Evolutionary conservation across 2,888 invertebrate species (phyloP), one percentile per base, ranked within the genome.

Genomic region (Phalangium opilio): DNA sequence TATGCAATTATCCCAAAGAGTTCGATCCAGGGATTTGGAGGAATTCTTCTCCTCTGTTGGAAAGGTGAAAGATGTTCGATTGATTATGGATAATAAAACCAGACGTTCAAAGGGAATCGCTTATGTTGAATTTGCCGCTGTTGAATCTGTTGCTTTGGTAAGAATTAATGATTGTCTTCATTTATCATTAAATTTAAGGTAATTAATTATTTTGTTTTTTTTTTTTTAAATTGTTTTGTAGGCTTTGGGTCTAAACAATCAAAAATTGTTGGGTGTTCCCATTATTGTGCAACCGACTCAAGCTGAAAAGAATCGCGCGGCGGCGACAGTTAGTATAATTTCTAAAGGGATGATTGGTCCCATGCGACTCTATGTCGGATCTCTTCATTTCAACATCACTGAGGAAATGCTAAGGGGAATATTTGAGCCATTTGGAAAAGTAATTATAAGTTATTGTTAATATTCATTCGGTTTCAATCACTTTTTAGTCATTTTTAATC

Each of bases 31-130:
- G 55, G 96, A 96, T 67, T 70, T 96, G 54, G 93, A 98, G 70
- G 96, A 98, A 67, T 99, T 99, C 68, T 98, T 99, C 68, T 91
- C 91, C 21, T 85, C 93, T 50, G 96, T 98, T 49, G 98, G 98
- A 41, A 91, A 93, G 76, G 75, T 76, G 11, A 78, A 91, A 59
- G 98, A 99, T 72, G 98, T 99, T 17, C 76, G 96, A 61, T 79
- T 99, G 59, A 99, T 99, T 49, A 93, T 93, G 48, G 98, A 98
- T 69, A 96, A 95, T 69, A 95, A 96, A 69, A 99, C 98, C 0
- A 78, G 96, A 62, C 73, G 96, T 57, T 96, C 96, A 62, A 99
- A 99, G 70, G 98, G 98, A 41, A 96, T 99, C 60, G 89, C 96
- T n/a, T 99, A 99, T 64, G 90, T 99, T 50, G 98, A 99, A 70